These are phyloP conservation scores for Oscheius myriophilus DNA, from an alignment of 2,888 invertebrate genomes.

Conservation along the genomic window DNA sequence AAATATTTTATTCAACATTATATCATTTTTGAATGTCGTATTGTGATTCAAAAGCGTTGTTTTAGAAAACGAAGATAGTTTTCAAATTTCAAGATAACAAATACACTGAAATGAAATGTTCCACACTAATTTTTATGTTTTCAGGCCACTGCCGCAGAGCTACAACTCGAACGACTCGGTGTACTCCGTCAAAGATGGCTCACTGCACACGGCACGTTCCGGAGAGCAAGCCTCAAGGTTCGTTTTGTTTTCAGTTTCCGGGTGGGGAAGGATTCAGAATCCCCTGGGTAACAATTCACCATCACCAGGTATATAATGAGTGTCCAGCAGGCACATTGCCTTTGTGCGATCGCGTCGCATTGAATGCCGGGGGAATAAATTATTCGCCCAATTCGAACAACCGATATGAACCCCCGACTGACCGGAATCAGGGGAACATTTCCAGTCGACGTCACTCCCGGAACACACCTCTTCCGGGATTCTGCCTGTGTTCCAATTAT, in stretches of 20 bases:
- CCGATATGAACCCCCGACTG: slow-evolving; percentile 16
- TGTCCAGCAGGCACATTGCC: slow-evolving; percentile 6
- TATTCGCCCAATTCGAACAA: slow-evolving; percentile 27
- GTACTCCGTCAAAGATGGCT: slow-evolving; percentile 44
- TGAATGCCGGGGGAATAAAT: slow-evolving; percentile 28
- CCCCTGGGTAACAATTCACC: slow-evolving; percentile 5
- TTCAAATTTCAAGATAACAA: too few relatives aligned
- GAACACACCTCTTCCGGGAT: too few relatives aligned
- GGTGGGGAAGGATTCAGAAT: neutral
- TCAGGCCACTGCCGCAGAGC: slow-evolving; percentile 48
- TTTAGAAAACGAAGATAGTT: too few relatives aligned
- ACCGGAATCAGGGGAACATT: slow-evolving; percentile 9
- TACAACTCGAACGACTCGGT: slow-evolving; percentile 46
- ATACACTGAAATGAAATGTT: too few relatives aligned
- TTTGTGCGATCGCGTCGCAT: slow-evolving; percentile 17
- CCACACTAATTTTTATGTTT: too few relatives aligned
- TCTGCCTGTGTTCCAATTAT: neutral
- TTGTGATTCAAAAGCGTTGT: too few relatives aligned
- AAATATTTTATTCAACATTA: too few relatives aligned
- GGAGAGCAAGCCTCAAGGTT: slow-evolving; percentile 22
- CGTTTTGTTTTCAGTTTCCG: slow-evolving; percentile 23
- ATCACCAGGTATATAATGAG: slow-evolving; percentile 6
- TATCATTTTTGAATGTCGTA: too few relatives aligned
- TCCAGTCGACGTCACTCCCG: too few relatives aligned
- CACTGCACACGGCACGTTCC: slow-evolving; percentile 48